Evolutionary conservation across 2,888 invertebrate species (phyloP).

Genomic region (Clepsis dumicolana): DNA sequence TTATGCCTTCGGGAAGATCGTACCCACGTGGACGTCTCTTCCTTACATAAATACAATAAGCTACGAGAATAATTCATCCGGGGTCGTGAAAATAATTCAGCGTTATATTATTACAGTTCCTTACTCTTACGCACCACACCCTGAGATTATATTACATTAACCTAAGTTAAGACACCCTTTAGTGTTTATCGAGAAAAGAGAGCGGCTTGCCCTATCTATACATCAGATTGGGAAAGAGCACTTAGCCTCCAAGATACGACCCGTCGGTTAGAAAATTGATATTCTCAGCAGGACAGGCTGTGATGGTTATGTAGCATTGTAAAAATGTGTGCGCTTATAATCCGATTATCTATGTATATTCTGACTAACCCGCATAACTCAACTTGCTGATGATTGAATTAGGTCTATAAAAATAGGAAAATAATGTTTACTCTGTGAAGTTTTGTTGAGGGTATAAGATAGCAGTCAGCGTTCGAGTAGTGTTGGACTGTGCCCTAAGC

Average conservation of each 20-base stretch:
- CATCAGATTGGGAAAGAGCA: conserved; percentile 23
- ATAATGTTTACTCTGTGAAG: background rate
- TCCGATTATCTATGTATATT: conserved; percentile 4
- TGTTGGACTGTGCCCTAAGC: too few species aligned
- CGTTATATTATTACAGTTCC: background rate
- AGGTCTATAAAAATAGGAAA: background rate
- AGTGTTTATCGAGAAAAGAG: conserved; percentile 20
- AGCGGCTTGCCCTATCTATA: conserved; percentile 1
- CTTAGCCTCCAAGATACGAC: conserved; percentile 26
- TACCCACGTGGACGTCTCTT: conserved; percentile 9
- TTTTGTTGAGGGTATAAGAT: background rate
- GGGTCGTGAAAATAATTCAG: conserved; percentile 7
- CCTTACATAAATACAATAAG: conserved; percentile 19
- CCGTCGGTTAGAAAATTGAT: conserved; percentile 35
- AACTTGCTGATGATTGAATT: conserved; percentile 15
- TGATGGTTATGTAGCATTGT: conserved; percentile 12
- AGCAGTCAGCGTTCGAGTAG: background rate
- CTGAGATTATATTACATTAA: conserved; percentile 3
- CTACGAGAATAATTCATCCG: background rate
- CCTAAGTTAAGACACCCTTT: conserved; percentile 16
- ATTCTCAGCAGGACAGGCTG: conserved; percentile 32
- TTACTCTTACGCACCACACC: background rate
- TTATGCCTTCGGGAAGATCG: conserved; percentile 9
- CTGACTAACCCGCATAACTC: conserved; percentile 8
- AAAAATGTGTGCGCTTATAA: conserved; percentile 17